Conservation (phyloP, 2,888 invertebrate species). For the Lasioglossum lativentre region DNA sequence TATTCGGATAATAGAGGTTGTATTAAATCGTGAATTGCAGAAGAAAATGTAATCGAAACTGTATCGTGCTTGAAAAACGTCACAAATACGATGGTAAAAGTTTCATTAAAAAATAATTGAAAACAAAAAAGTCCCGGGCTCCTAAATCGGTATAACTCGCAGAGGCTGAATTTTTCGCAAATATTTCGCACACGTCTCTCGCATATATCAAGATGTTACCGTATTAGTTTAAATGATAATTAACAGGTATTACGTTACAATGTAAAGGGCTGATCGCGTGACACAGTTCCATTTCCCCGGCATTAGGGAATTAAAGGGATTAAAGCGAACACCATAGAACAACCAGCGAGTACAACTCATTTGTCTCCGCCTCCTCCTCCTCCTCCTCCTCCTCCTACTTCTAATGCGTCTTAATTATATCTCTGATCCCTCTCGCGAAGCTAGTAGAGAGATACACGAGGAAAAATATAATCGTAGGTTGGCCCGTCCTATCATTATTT, state of each 20-base stretch:
- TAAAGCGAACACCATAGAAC: not conserved
- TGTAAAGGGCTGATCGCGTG: constrained; percentile 25
- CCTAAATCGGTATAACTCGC: not conserved
- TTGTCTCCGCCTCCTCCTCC: constrained; percentile 8
- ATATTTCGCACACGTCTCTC: not conserved
- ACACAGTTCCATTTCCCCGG: constrained; percentile 27
- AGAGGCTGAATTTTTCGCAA: not conserved
- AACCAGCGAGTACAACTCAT: not conserved
- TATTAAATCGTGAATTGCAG: not conserved
- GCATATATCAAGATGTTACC: not conserved
- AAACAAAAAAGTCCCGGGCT: not conserved
- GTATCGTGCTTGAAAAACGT: not conserved
- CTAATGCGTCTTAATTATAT: constrained; percentile 41
- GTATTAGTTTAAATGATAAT: constrained; percentile 22
- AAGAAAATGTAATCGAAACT: not conserved
- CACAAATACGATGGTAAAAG: not conserved
- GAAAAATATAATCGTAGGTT: constrained; percentile 32
- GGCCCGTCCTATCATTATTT: constrained; percentile 1
- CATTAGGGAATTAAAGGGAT: constrained; percentile 23
- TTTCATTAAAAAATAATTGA: not conserved
- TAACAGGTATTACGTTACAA: not conserved
- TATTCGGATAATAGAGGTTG: not conserved
- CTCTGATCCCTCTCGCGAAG: not conserved
- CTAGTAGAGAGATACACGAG: constrained; percentile 10
- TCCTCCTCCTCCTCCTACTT: too few species aligned